Conservation (phyloP, 2,888 invertebrate genomes). For the Trileptium ribeirensis region DNA sequence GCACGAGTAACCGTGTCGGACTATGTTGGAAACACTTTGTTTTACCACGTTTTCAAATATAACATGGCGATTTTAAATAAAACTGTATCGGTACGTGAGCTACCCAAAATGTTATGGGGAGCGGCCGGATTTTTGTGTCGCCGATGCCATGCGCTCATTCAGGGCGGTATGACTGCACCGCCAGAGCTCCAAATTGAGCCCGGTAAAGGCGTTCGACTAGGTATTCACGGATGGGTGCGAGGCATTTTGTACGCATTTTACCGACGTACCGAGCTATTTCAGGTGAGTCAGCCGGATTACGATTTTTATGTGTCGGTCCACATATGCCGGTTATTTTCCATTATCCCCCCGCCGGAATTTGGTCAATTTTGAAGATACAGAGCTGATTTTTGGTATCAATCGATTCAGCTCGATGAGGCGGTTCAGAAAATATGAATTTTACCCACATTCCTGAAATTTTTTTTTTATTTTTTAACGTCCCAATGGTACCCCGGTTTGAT, state of each 20-base stretch:
- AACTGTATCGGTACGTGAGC: not conserved
- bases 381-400: too few relatives aligned
- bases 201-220: not conserved
- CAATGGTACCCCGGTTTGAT: too few relatives aligned
- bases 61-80: not conserved
- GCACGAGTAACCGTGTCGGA: not conserved
- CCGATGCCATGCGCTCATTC: not conserved
- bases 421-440: too few relatives aligned
- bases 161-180: not conserved
- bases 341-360: too few relatives aligned
- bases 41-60: not conserved
- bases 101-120: not conserved
- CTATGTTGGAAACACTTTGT: not conserved
- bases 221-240: not conserved
- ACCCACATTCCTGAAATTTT: too few relatives aligned
- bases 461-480: too few relatives aligned
- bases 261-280: not conserved
- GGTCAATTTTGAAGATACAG: too few relatives aligned
- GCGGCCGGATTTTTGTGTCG: not conserved
- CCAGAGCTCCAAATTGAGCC: not conserved
- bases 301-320: too few relatives aligned
- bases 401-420: too few relatives aligned
- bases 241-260: not conserved
- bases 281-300: too few relatives aligned
- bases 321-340: too few relatives aligned